Evolutionary conservation across 2,113 vertebrate species (phyloP).

Genomic region (Tonatia bakeri): DNA sequence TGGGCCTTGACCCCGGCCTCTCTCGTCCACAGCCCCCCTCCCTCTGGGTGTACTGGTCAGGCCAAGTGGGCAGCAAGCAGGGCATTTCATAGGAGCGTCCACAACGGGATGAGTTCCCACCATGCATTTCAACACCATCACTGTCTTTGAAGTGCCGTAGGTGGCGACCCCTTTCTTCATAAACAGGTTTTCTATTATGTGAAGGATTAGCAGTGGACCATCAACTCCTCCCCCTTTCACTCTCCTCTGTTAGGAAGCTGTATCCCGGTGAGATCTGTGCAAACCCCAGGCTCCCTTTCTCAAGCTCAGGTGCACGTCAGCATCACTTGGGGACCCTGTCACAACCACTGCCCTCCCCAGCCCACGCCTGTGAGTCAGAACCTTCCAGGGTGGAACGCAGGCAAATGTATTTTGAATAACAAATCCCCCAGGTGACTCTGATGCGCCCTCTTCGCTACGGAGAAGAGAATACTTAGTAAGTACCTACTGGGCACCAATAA

Average conservation of each 20-base stretch:
- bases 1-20: neutral
- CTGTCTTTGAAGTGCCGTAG: neutral
- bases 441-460: neutral
- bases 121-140: neutral
- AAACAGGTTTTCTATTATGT: slow-evolving; percentile 48
- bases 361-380: neutral
- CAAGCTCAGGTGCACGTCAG: neutral
- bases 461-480: neutral
- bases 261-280: neutral
- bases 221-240: neutral
- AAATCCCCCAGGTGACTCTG: neutral
- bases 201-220: slow-evolving; percentile 12
- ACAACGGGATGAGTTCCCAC: neutral
- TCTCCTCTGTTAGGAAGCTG: slow-evolving; percentile 27
- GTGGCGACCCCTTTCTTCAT: slow-evolving; percentile 8
- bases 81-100: neutral
- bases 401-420: neutral
- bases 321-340: neutral
- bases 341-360: neutral
- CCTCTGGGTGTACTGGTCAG: slow-evolving; percentile 10
- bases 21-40: neutral
- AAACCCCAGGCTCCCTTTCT: neutral
- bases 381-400: neutral
- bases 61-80: neutral
- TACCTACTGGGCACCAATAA: neutral